Base-by-base conservation (phyloP, 2,113 vertebrate genomes). In the Brachyhypopomus gauderio region DNA sequence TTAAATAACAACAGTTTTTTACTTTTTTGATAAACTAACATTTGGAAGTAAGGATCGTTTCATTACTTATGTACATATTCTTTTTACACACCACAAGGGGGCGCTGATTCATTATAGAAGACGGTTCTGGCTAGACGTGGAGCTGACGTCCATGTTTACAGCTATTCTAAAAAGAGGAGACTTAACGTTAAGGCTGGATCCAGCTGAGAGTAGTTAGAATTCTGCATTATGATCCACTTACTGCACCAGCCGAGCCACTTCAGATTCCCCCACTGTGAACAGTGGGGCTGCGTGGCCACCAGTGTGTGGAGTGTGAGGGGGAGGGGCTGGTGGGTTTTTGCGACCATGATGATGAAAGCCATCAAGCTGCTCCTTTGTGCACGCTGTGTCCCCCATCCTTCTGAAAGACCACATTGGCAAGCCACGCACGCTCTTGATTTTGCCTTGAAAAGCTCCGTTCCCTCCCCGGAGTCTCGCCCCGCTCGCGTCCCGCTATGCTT, bases 141-240 rank as follows among this genome's bases (percentile, higher is more conserved):
- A 77, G 25, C 71, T 55, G n/a, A 71, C 25, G 25, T 67, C n/a
- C 9, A 22, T 72, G 64, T 27, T 38, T 75, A 27, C 74, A 23
- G 71, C 72, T 78, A 72, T 64, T 81, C 72, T 23, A 30, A 45
- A 52, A 72, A 80, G 38, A 81, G 58, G 5, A 19, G 23, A 78
- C 17, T 5, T 69, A 27, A 12, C 55, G n/a, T 72, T 71, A 38
- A 11, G 52, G 77, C 45, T 52, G 41, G 36, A 59, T 66, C 64
- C 27, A 75, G 25, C 64, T 76, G 75, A 84, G 38, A 84, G 59
- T 70, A 71, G 69, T 79, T 81, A 77, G 27, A 70, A 38, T 77
- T 41, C 30, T 79, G 67, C 11, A 36, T 48, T 58, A 48, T 78
- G 56, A 72, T 55, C 64, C 73, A 82, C 67, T 74, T 78, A 70